Evolutionary conservation across 1,140 invertebrate species (phyloP).

Genomic region (Trachymyrmex septentrionalis): DNA sequence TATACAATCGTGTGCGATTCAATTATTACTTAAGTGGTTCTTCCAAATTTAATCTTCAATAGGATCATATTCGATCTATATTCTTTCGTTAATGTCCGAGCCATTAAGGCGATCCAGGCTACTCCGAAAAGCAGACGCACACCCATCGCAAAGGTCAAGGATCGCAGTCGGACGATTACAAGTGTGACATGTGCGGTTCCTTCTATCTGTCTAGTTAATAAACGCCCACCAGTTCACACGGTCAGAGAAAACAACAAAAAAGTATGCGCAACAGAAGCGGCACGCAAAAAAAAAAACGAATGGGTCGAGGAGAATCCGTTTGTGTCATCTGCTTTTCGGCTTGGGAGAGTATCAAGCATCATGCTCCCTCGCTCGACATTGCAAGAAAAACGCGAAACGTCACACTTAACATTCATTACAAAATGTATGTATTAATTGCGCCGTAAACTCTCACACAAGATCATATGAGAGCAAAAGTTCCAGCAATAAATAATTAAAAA

Average conservation of each 20-base stretch:
- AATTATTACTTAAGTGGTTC: slow-evolving; percentile 32
- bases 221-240: slow-evolving; percentile 45
- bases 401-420: too few relatives aligned
- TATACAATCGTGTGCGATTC: not conserved
- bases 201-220: slow-evolving; percentile 9
- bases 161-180: not conserved
- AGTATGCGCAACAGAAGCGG: not conserved
- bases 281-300: slow-evolving; percentile 26
- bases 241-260: slow-evolving; percentile 25
- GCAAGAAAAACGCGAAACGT: slow-evolving; percentile 19
- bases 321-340: slow-evolving; percentile 48
- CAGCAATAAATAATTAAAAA: not conserved
- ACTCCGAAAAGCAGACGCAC: slow-evolving; percentile 2
- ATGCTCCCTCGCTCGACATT: slow-evolving; percentile 36
- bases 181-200: slow-evolving; percentile 3
- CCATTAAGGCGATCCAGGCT: not conserved
- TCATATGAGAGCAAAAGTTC: not conserved
- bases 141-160: not conserved
- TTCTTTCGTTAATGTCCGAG: slow-evolving; percentile 28
- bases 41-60: slow-evolving; percentile 26
- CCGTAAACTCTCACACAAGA: not conserved
- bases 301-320: slow-evolving; percentile 13
- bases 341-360: slow-evolving; percentile 20
- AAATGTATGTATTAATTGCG: slow-evolving; percentile 7
- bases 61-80: slow-evolving; percentile 17